Evolutionary conservation across 1,140 invertebrate species (phyloP), one percentile per base, ranked within the genome.

Genomic region (Drosophila burlai): DNA sequence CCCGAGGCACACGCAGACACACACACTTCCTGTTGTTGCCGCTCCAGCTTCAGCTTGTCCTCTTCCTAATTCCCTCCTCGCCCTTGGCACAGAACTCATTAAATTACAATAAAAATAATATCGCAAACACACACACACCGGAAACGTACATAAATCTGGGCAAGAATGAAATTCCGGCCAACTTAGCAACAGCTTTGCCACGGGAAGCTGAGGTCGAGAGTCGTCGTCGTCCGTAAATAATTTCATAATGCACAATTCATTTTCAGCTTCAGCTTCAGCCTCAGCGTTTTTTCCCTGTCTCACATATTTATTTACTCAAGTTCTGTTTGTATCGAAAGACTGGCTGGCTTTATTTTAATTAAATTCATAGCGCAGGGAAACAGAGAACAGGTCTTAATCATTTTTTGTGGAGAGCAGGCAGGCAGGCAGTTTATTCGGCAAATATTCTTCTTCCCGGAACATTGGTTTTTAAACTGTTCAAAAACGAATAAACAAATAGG

Each of bases 101-200:
- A 84, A 84, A 81, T 81, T 84, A 69, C 77, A 84, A 78, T 85
- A 66, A 81, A 81, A 78, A 69, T 47, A 67, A 80, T 45, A 31
- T 46, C 42, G 9, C 50, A 71, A 47, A 57, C 52, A 54, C 43
- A 55, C 36, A 16, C 40, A 26, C 43, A 49, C 43, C 58, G 65
- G 60, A 68, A 68, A 50, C 26, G 26, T 47, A 64, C 61, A 50
- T 69, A 69, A 69, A 69, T 50, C 66, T 18, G 36, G 38, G 31
- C 46, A 34, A 36, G 11, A 16, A 29, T 29, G 16, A 29, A 52
- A 69, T 36, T 55, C 40, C 64, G 40, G 47, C 26, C 43, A 71
- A 29, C 38, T 45, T 38, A 5, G 42, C 59, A 68, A 49, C 45
- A 62, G 64, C 55, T 63, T 60, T 73, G 55, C 65, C 10, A 13